These are phyloP conservation scores for Diachasma alloeum DNA, from an alignment of 1,140 invertebrate genomes.

Conservation along the genomic window DNA sequence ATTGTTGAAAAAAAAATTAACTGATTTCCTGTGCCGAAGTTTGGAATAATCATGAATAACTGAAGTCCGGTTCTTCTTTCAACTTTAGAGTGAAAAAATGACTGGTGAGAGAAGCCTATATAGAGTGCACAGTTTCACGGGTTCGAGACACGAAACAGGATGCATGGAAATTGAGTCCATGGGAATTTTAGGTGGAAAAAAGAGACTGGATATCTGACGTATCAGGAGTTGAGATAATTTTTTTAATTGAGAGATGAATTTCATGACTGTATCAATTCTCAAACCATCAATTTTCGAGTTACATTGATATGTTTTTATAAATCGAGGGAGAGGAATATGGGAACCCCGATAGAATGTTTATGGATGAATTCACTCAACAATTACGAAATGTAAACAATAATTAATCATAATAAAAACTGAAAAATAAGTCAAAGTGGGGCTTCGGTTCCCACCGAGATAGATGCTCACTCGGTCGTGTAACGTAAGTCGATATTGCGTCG, in stretches of 20 bases:
- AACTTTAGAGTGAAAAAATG: not conserved
- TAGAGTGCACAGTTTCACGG: not conserved
- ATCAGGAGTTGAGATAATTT: not conserved
- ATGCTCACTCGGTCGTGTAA: conserved; percentile 55
- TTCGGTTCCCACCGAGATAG: conserved; percentile 58
- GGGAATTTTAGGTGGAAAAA: not conserved
- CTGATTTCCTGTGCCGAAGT: not conserved
- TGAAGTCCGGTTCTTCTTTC: not conserved
- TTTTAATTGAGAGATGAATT: too few species aligned
- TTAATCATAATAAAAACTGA: not conserved
- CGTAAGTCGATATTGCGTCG: conserved; percentile 56
- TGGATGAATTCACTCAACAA: not conserved
- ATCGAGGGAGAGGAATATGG: not conserved
- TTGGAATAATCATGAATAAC: not conserved
- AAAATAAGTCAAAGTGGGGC: conserved; percentile 38
- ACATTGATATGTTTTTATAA: not conserved
- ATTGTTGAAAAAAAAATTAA: not conserved
- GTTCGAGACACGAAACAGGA: conserved; percentile 19
- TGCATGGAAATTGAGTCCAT: conserved; percentile 11
- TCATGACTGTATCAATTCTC: too few species aligned
- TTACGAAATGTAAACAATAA: conserved; percentile 5
- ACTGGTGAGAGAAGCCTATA: not conserved
- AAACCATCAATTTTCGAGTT: too few species aligned
- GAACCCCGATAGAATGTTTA: not conserved
- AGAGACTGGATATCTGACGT: not conserved